Conservation (phyloP, 1,140 invertebrate genomes). For the Cherax quadricarinatus region DNA sequence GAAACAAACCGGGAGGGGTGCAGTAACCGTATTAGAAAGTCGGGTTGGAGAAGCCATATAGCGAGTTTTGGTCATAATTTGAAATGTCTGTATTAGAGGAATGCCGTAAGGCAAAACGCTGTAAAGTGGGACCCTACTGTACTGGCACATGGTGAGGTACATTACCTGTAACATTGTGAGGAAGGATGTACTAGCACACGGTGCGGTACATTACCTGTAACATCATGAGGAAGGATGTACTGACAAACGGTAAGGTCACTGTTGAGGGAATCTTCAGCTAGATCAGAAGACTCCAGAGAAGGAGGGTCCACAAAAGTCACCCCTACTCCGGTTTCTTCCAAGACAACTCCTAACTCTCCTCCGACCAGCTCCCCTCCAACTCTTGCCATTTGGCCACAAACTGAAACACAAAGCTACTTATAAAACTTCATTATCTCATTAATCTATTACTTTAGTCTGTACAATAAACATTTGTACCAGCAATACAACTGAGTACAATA, state of each 20-base stretch:
- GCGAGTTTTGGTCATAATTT: too few species aligned
- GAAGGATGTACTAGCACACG: neutral
- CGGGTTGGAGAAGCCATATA: too few species aligned
- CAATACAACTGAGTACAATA: too few species aligned
- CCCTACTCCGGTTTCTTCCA: constrained; percentile 47
- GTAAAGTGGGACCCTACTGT: too few species aligned
- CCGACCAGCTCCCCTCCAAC: constrained; percentile 63
- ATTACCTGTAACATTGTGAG: too few species aligned
- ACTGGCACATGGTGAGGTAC: too few species aligned
- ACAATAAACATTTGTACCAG: too few species aligned
- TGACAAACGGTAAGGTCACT: constrained; percentile 69
- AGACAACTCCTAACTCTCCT: constrained; percentile 55
- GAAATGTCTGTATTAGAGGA: too few species aligned
- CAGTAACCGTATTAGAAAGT: too few species aligned
- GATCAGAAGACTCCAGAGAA: constrained; percentile 42
- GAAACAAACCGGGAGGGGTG: too few species aligned
- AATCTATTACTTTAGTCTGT: too few species aligned
- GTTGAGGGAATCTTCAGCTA: constrained; percentile 64
- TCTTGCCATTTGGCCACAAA: constrained; percentile 58
- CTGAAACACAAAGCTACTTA: constrained; percentile 20
- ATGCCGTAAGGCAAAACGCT: too few species aligned
- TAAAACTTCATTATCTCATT: neutral
- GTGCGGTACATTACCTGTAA: constrained; percentile 55
- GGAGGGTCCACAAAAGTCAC: constrained; percentile 60
- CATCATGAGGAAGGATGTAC: constrained; percentile 71